phyloP scores from a whole-genome alignment of 2,888 invertebrate genomes.

The Nipponacmea schrenckii region DNA sequence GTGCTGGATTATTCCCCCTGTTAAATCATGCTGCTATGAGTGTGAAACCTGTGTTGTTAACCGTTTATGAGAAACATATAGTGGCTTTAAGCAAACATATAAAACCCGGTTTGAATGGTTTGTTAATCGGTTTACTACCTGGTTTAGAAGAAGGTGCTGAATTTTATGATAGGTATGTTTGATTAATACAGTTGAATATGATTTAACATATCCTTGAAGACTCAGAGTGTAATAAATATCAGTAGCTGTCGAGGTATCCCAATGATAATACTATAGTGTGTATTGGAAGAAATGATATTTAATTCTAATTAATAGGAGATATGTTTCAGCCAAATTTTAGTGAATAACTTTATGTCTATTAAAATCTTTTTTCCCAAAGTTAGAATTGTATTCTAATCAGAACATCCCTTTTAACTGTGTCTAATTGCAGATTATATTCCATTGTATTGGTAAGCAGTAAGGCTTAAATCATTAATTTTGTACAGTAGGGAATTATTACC shows the following conservation, averaged over 20 bases:
- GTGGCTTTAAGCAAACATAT: slow-evolving; percentile 82
- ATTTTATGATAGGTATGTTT: slow-evolving; percentile 78
- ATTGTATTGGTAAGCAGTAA: too few species aligned
- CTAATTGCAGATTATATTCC: too few species aligned
- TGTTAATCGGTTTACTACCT: slow-evolving; percentile 87
- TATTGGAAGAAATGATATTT: too few species aligned
- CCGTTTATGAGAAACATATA: slow-evolving; percentile 87
- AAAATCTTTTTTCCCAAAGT: background rate
- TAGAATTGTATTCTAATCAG: background rate
- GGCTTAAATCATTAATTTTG: too few species aligned
- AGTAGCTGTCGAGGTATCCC: background rate
- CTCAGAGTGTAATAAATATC: background rate
- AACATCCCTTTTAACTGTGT: too few species aligned
- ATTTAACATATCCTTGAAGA: too few species aligned
- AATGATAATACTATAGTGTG: background rate
- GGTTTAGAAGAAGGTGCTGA: slow-evolving; percentile 88
- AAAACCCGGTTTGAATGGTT: slow-evolving; percentile 85
- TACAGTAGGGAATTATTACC: too few species aligned
- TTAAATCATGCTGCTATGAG: slow-evolving; percentile 89
- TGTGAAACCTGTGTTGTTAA: slow-evolving; percentile 83
- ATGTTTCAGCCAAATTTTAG: background rate
- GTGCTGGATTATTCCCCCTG: slow-evolving; percentile 85
- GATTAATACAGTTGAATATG: background rate
- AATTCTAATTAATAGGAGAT: background rate
- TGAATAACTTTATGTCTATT: background rate